Evolutionary conservation across 2,797 vertebrate genomes (phyloP).

Genomic region (Gambusia yucatana): DNA sequence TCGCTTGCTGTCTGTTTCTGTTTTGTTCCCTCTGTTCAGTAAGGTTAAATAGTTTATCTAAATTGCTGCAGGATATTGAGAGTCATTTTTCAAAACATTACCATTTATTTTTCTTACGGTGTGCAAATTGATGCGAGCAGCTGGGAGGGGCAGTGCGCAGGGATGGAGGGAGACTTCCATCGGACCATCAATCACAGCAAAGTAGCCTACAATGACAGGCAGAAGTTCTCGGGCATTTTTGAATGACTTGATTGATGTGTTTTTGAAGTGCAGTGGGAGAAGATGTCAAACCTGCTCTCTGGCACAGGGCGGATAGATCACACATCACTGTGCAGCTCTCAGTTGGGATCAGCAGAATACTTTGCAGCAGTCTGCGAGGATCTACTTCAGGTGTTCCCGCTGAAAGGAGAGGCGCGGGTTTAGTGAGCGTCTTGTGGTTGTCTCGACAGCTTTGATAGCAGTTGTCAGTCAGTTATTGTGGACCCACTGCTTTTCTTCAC

Average conservation of each 20-base stretch:
- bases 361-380: conserved; percentile 31
- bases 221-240: conserved; percentile 76
- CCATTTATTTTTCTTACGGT: conserved; percentile 64
- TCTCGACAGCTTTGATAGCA: conserved; percentile 3
- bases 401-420: conserved; percentile 2
- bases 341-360: conserved; percentile 38
- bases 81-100: conserved; percentile 71
- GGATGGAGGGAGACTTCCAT: conserved; percentile 45
- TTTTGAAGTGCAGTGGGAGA: conserved; percentile 70
- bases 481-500: not conserved
- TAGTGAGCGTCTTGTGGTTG: not conserved
- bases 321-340: conserved; percentile 39
- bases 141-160: conserved; percentile 19
- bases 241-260: conserved; percentile 82
- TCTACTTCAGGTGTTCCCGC: conserved; percentile 17
- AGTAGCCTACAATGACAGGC: conserved; percentile 74
- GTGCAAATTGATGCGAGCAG: conserved; percentile 63
- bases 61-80: conserved; percentile 69
- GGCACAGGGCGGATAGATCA: conserved; percentile 52
- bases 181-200: conserved; percentile 75
- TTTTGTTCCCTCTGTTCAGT: conserved; percentile 43
- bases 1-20: conserved; percentile 42
- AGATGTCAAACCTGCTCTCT: conserved; percentile 68
- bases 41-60: conserved; percentile 72
- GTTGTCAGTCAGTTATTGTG: conserved; percentile 5